Base-by-base conservation (phyloP, 53 echinoderm and acorn worm genomes). In the Paracentrotus lividus region DNA sequence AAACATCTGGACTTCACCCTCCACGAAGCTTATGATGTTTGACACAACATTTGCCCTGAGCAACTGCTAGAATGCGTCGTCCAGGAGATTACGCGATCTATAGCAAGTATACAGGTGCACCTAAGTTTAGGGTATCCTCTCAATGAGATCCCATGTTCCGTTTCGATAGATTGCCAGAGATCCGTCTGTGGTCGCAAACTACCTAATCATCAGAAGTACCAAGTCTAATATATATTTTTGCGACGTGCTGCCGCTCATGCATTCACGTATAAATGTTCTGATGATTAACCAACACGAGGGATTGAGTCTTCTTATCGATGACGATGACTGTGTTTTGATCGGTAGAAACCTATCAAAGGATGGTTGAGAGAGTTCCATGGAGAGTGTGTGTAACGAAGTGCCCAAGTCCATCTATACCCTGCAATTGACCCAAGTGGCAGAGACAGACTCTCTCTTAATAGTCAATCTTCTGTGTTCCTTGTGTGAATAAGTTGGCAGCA, bases 61-160 rank as follows among this genome's bases (percentile, higher is more conserved):
- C 72, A 72, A 72, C 38, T 38, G 72, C 72, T 4, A 72, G 36
- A 72, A 72, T 72, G 10, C 72, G 72, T 36, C 40, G 72, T 36
- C 40, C 7, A 40, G 5, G 40, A 72, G 72, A 72, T n/a, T 72
- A 38, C 15, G 72, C 40, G 36, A 36, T 72, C 72, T 38, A 72
- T 20, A 72, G 72, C 72, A 72, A 72, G 36, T 38, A 36, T 40
- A 72, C 72, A 3, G 72, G 72, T 21, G 38, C 21, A 40, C 36
- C 72, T 21, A 72, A 40, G 20, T 72, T 5, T 38, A 72, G 40
- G 38, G 40, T 18, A 72, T 14, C 40, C 16, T 72, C 40, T 72
- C 72, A 40, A 72, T 40, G 36, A 72, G 40, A 5, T 72, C 72
- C 72, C 72, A 72, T 72, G 72, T 72, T 36, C 40, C 20, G 1